A percentile compares a stretch with the other conserved stretches of the same genome.
phyloP scores from a whole-genome alignment of 2,797 vertebrate genomes.

The Gila robusta region DNA sequence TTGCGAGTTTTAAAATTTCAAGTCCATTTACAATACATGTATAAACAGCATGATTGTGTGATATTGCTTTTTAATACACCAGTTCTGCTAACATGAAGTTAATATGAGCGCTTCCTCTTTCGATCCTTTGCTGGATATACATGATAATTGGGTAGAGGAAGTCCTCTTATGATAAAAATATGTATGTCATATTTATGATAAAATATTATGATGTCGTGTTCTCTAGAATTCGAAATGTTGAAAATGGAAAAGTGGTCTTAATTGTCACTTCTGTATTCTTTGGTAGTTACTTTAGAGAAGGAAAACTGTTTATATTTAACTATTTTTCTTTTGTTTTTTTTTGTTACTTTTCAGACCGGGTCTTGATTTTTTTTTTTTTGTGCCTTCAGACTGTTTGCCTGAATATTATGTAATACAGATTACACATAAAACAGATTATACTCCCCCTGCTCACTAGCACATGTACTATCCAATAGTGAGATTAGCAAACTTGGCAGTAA shows the following conservation, averaged over 20 bases:
- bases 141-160: constrained; percentile 27
- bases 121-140: not conserved
- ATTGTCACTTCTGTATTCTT: not conserved
- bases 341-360: not conserved
- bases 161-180: not conserved
- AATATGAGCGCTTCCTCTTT: not conserved
- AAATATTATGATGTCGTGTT: not conserved
- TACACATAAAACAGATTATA: not conserved
- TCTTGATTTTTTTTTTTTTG: not conserved
- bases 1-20: not conserved
- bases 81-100: not conserved
- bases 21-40: not conserved
- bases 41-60: not conserved
- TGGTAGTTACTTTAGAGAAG: not conserved
- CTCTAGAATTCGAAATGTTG: not conserved
- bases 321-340: not conserved
- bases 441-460: not conserved
- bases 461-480: not conserved
- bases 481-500: not conserved
- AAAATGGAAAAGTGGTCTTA: not conserved
- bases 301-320: not conserved
- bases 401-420: constrained; percentile 5
- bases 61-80: not conserved
- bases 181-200: no score
- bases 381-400: not conserved